Conservation (phyloP, 2,888 invertebrate genomes). For the Orgyia antiqua region DNA sequence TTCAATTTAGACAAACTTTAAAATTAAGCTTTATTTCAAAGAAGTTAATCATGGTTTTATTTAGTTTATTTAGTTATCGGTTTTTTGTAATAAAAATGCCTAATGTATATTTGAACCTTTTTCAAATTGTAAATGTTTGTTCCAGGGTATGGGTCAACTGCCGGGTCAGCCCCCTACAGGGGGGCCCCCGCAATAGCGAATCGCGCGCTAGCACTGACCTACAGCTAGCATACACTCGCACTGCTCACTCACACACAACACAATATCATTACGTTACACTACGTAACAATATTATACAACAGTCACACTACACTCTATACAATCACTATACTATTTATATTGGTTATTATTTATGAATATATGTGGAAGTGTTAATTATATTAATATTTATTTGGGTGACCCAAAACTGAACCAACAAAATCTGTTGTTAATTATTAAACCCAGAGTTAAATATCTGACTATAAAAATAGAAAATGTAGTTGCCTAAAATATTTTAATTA, state of each 20-base stretch:
- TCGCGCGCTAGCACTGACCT: conserved; percentile 19
- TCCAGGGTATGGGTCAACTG: conserved; percentile 64
- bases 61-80: no score
- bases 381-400: no score
- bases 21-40: no score
- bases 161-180: conserved; percentile 65
- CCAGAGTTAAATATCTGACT: no score
- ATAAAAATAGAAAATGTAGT: no score
- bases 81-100: not conserved
- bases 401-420: no score
- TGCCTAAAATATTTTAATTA: no score
- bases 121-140: no score
- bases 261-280: conserved; percentile 2
- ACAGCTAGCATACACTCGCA: conserved; percentile 15
- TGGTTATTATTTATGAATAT: not conserved
- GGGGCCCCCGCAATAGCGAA: conserved; percentile 69
- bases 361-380: conserved; percentile 3
- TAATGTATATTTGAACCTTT: no score
- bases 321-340: not conserved
- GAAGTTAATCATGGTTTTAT: no score
- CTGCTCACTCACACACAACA: conserved; percentile 9
- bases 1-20: no score
- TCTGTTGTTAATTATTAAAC: no score
- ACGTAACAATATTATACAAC: not conserved
- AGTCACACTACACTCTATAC: conserved; percentile 2